phyloP scores from a whole-genome alignment of 2,113 vertebrate species.

The Laticauda colubrina region DNA sequence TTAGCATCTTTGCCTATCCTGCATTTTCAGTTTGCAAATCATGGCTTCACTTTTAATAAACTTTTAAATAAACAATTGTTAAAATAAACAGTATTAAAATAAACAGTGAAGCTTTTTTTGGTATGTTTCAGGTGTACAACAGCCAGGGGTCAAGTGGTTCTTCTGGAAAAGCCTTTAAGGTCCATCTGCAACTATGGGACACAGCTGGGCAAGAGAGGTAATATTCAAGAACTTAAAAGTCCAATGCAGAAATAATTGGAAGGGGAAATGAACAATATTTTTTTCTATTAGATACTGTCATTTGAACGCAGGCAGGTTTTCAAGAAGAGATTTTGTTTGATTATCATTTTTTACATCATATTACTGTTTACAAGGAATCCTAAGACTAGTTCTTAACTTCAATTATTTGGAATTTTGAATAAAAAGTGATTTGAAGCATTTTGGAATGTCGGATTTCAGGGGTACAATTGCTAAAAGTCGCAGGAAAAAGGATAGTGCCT shows the following conservation, averaged over 20 bases:
- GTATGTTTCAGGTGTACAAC: conserved; percentile 78
- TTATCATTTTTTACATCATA: neutral
- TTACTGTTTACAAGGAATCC: neutral
- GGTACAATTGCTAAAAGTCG: neutral
- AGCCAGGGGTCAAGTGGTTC: conserved; percentile 81
- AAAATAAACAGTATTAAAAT: neutral
- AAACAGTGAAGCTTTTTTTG: neutral
- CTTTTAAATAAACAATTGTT: neutral
- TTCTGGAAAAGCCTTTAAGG: conserved; percentile 87
- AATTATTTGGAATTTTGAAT: neutral
- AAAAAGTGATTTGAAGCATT: neutral
- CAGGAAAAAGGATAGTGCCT: neutral
- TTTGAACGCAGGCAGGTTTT: neutral
- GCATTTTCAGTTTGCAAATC: neutral
- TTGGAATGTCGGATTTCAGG: neutral
- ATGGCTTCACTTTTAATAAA: neutral
- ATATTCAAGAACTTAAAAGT: neutral
- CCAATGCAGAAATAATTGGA: neutral
- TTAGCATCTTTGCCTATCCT: neutral
- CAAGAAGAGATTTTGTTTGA: neutral
- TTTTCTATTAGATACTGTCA: too few relatives aligned
- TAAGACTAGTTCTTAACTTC: neutral
- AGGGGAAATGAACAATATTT: neutral
- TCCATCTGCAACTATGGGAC: conserved; percentile 96
- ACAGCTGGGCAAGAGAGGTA: conserved; percentile 96